Evolutionary conservation across 2,888 invertebrate species (phyloP), one percentile per base, ranked within the genome.

Genomic region (Acrocera orbiculus): DNA sequence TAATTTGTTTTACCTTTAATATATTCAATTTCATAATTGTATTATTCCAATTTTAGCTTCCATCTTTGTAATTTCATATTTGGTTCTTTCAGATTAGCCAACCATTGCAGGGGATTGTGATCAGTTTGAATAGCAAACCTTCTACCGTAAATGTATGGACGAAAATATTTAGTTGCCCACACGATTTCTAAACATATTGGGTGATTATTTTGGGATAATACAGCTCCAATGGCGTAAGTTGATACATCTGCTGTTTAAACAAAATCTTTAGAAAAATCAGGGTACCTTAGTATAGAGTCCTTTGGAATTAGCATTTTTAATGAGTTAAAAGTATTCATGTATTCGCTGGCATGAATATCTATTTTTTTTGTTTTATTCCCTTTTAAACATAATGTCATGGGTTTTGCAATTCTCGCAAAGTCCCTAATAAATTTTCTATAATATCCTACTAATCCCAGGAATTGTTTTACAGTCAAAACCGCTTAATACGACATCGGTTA

Each of bases 21-120:
- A 15, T 42, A 44, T 24, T 33, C 30, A 8, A 37, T 37, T 20
- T 43, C 37, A 16, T 43, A 45, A 11, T 46, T 37, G 16, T 41
- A 52, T 33, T 51, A 49, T 30, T 44, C 42, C 44, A 51, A 37
- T 38, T 48, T 22, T 53, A 36, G 4, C 56, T 49, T 39, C 56
- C 54, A 58, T 4, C 57, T 26, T 8, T 46, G 49, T 9, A 56
- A 37, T 38, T 53, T 46, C 0, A 49, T 48, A 19, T 48, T 51
- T 1, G 55, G 54, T 14, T 58, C 53, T 42, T 56, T 56, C 0
- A 55, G 24, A 2, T 42, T 48, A 44, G 52, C 48, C 0, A 58
- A 33, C 51, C 54, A 58, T 5, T 42, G 44, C 3, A 43, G 29
- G 2, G 41, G 41, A 23, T 38, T 32, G 15, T 42, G 40, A 35